Base-by-base conservation (phyloP, 2,888 invertebrate species). In the Arrhopalites spinosus region DNA sequence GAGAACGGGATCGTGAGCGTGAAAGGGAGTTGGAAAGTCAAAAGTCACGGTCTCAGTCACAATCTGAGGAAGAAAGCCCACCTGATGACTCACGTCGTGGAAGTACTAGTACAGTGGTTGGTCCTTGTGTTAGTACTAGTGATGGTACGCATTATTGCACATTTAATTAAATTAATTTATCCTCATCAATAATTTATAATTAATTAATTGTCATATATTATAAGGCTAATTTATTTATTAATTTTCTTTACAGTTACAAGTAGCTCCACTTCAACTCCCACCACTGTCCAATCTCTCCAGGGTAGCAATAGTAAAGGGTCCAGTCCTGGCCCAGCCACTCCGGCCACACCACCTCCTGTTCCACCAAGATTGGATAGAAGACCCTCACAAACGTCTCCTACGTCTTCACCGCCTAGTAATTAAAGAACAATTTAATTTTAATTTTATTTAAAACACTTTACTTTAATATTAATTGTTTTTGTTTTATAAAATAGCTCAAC, bases 331-430 rank as follows among this genome's bases (percentile, higher is more conserved):
- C n/a, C n/a, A n/a, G n/a, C n/a, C n/a, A n/a, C n/a, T n/a, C 1
- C 20, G 8, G 20, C 59, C 20, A 43, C 81, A 47, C 82, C 82
- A 17, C 82, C 82, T 17, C 82, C 82, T n/a, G 82, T 50, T 17
- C 82, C 82, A 25, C 82, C 82, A 43, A 75, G 82, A 50, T 68
- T 82, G 15, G 82, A 82, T 63, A 43, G 82, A 29, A 67, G 82
- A 71, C 82, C 82, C 1, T 81, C 81, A 5, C 82, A 82, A 63
- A 79, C 82, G 0, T 80, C 80, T 1, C 81, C 81, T 8, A 79
- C 81, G 15, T 82, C 82, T 0, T 81, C 81, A 1, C 81, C 82
- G 3, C 81, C 82, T 11, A n/a, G n/a, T n/a, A n/a, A n/a, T n/a
- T n/a, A 78, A n/a, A n/a, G n/a, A n/a, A n/a, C n/a, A n/a, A n/a